A percentile compares a stretch with the other conserved stretches of the same genome.
phyloP scores from a whole-genome alignment of 2,888 invertebrate species.

The Lampropteryx suffumata region DNA sequence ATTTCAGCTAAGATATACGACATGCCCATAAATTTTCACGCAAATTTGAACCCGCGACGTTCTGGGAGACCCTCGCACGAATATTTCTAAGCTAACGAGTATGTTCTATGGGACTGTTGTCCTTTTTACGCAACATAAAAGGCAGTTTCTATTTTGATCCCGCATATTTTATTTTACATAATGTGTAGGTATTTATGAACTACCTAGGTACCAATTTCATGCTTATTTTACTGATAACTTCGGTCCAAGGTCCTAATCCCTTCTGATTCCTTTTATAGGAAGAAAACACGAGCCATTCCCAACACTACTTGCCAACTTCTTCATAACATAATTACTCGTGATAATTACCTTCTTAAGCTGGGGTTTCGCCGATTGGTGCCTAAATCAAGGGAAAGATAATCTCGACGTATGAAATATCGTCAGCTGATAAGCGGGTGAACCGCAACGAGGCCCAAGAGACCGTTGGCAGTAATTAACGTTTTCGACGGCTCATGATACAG shows the following conservation, averaged over 20 bases:
- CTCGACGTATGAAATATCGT: slow-evolving; percentile 43
- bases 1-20: slow-evolving; percentile 58
- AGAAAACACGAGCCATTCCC: too few relatives aligned
- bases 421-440: slow-evolving; percentile 47
- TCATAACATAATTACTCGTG: slow-evolving; percentile 10
- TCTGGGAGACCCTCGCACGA: slow-evolving; percentile 38
- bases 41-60: slow-evolving; percentile 55
- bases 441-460: slow-evolving; percentile 38
- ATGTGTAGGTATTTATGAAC: too few relatives aligned
- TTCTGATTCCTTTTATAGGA: too few relatives aligned
- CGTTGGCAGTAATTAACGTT: slow-evolving; percentile 50
- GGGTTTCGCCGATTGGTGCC: slow-evolving; percentile 16
- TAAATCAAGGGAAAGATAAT: slow-evolving; percentile 36
- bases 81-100: slow-evolving; percentile 52
- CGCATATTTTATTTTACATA: neutral
- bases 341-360: slow-evolving; percentile 26
- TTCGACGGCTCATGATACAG: slow-evolving; percentile 46
- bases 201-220: too few relatives aligned
- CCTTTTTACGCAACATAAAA: slow-evolving; percentile 18
- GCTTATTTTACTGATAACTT: too few relatives aligned
- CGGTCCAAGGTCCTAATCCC: too few relatives aligned
- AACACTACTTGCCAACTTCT: too few relatives aligned
- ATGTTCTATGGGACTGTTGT: slow-evolving; percentile 30
- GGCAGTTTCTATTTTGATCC: slow-evolving; percentile 8
- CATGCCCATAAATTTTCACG: slow-evolving; percentile 65